Conservation (phyloP, 2,888 invertebrate genomes). For the Ganaspis brasiliensis region DNA sequence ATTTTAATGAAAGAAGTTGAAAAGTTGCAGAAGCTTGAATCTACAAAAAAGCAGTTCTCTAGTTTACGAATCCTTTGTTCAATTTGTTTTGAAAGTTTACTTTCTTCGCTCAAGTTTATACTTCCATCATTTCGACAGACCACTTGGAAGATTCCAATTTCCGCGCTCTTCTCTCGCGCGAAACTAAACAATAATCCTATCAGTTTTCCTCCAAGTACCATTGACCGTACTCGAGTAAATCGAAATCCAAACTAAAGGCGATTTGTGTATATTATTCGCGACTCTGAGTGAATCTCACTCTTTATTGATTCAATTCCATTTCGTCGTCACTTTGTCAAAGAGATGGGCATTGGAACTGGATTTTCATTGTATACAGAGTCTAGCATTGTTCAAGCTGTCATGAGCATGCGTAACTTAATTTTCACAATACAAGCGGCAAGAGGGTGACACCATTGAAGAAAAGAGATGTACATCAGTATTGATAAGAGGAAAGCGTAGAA, state of each 20-base stretch:
- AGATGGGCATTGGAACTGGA: conserved; percentile 24
- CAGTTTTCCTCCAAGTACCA: conserved; percentile 38
- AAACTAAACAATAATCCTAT: conserved; percentile 41
- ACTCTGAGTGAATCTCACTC: conserved; percentile 40
- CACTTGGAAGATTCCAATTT: conserved; percentile 34
- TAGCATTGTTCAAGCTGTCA: conserved; percentile 73
- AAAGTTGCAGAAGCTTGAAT: not conserved
- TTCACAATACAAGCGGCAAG: conserved; percentile 60
- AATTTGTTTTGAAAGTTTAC: conserved; percentile 27
- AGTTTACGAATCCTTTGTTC: conserved; percentile 15
- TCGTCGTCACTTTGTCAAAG: conserved; percentile 37
- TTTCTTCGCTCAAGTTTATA: conserved; percentile 16
- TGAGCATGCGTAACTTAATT: conserved; percentile 74
- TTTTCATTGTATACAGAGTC: conserved; percentile 43
- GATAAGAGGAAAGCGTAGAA: conserved; percentile 48
- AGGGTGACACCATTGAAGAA: conserved; percentile 22
- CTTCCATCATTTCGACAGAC: conserved; percentile 25
- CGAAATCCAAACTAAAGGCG: conserved; percentile 37
- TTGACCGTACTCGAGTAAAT: conserved; percentile 40
- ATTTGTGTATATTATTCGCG: conserved; percentile 39
- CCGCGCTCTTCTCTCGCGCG: conserved; percentile 33
- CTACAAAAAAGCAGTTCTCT: not conserved
- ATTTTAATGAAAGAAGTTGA: conserved; percentile 15
- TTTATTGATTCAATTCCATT: conserved; percentile 42
- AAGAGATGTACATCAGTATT: conserved; percentile 1